Evolutionary conservation across 1,140 invertebrate genomes (phyloP).

Genomic region (Nasonia longicornis): DNA sequence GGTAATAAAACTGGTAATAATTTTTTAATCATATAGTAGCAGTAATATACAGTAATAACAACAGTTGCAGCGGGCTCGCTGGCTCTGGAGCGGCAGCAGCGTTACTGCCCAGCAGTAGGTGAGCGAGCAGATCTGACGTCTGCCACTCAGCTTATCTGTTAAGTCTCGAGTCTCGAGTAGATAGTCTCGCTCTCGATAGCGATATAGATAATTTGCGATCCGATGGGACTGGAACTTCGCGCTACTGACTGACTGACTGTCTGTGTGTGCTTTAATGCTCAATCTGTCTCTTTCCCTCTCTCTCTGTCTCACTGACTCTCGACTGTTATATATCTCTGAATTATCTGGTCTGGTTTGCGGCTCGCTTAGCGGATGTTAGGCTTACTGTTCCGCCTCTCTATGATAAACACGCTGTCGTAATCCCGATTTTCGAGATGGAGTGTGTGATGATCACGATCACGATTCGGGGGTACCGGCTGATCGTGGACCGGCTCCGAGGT

Average conservation of each 20-base stretch:
- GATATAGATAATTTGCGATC: constrained; percentile 50
- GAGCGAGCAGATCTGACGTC: too few species aligned
- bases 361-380: constrained; percentile 70
- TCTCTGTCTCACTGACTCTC: not conserved
- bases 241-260: constrained; percentile 31
- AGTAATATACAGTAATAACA: constrained; percentile 51
- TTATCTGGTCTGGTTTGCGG: constrained; percentile 17
- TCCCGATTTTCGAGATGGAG: constrained; percentile 73
- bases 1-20: constrained; percentile 45
- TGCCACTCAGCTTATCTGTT: not conserved
- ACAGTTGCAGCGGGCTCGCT: constrained; percentile 13
- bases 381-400: constrained; percentile 79
- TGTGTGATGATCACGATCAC: constrained; percentile 70
- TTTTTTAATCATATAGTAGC: constrained; percentile 50
- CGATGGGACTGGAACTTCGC: constrained; percentile 58
- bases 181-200: constrained; percentile 8
- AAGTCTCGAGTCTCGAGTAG: not conserved
- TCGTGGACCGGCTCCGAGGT: constrained; percentile 66
- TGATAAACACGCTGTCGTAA: constrained; percentile 82
- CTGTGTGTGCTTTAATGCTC: not conserved
- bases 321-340: constrained; percentile 51
- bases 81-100: too few species aligned
- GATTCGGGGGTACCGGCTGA: constrained; percentile 62
- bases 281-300: constrained; percentile 5
- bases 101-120: too few species aligned